Evolutionary conservation across 2,113 vertebrate species (phyloP).

Genomic region (Sylvicapra grimmia): DNA sequence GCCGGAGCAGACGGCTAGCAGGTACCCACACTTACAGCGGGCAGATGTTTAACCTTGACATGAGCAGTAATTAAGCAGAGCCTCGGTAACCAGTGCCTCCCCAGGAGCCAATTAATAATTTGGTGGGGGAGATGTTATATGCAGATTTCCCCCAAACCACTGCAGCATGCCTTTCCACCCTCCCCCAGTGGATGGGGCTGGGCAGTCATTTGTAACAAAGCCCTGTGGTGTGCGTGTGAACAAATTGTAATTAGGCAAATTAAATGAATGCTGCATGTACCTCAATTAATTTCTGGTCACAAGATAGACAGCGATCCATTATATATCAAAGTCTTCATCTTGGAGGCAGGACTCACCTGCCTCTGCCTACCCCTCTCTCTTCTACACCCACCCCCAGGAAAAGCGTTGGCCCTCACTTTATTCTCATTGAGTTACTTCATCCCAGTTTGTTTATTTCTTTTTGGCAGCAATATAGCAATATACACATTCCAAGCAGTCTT

Average conservation of each 20-base stretch:
- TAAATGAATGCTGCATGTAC: constrained; percentile 43
- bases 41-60: constrained; percentile 56
- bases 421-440: neutral
- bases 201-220: constrained; percentile 40
- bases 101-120: constrained; percentile 65
- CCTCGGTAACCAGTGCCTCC: constrained; percentile 32
- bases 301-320: neutral
- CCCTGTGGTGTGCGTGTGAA: constrained; percentile 10
- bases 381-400: neutral
- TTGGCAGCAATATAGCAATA: neutral
- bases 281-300: constrained; percentile 59
- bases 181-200: constrained; percentile 6
- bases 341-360: neutral
- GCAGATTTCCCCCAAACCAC: constrained; percentile 31
- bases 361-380: neutral
- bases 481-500: neutral
- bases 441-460: constrained; percentile 36
- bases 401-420: neutral
- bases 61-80: constrained; percentile 58
- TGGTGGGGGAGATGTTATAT: constrained; percentile 29
- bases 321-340: neutral
- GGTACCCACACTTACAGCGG: neutral
- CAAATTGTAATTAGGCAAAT: constrained; percentile 65
- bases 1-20: neutral
- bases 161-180: neutral